A percentile compares a stretch with the other conserved stretches of the same genome.
phyloP scores from a whole-genome alignment of 2,888 invertebrate genomes.

The Caenorhabditis imperialis region DNA sequence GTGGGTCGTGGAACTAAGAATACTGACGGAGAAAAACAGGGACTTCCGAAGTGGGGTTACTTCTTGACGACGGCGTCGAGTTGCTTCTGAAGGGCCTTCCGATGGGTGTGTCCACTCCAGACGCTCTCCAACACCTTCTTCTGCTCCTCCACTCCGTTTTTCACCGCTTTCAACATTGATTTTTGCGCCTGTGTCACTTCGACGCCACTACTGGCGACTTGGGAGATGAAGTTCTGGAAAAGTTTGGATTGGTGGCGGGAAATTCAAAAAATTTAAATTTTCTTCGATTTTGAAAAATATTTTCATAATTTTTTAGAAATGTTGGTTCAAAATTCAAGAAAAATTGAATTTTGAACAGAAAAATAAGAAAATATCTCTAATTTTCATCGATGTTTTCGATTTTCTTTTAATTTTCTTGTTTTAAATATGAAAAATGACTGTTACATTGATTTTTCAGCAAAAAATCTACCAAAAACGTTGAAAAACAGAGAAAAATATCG shows the following conservation, averaged over 20 bases:
- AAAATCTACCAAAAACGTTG: background rate
- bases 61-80: constrained; percentile 56
- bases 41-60: too few species aligned
- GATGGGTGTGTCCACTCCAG: constrained; percentile 59
- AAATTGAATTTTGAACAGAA: too few species aligned
- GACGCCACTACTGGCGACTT: constrained; percentile 35
- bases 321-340: background rate
- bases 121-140: constrained; percentile 44
- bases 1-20: too few species aligned
- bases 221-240: constrained; percentile 45
- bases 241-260: too few species aligned
- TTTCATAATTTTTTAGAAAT: background rate
- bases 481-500: background rate
- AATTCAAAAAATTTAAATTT: background rate
- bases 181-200: constrained; percentile 57
- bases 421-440: background rate
- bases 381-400: too few species aligned
- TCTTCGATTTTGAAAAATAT: background rate
- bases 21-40: too few species aligned
- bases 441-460: background rate
- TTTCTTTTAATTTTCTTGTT: background rate
- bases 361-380: too few species aligned
- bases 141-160: constrained; percentile 27
- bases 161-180: constrained; percentile 53
- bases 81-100: constrained; percentile 55